Evolutionary conservation across 2,888 invertebrate genomes (phyloP), one percentile per base, ranked within the genome.

Genomic region (Ormyrus thymus): DNA sequence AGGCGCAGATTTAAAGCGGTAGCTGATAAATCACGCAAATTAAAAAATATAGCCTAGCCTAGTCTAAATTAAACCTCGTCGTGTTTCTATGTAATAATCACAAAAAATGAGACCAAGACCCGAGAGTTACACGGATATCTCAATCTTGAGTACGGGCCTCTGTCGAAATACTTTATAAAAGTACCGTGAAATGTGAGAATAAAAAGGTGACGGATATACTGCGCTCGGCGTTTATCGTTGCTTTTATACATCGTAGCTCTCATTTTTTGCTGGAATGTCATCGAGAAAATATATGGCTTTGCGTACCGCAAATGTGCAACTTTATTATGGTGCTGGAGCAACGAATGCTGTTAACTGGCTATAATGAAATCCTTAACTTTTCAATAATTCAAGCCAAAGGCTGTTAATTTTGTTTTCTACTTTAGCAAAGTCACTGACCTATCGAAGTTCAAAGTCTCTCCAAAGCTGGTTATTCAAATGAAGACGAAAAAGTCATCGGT

Each of bases 51-150:
- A 86, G 81, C 83, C 87, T 89, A 88, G 68, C 83, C 85, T 88
- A 88, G 78, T 82, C 86, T 87, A 89, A 74, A 80, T 84, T 86
- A 84, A 83, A 81, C 83, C 85, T 87, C 86, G 82, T 80, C 72
- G 81, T 86, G 82, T 86, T 86, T 86, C 86, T 86, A 87, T 84
- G 84, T 86, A 87, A 85, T 89, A 90, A 90, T 89, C 89, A 90
- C 90, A 90, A 88, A 87, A 83, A 86, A 84, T 86, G 87, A 89
- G 89, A 90, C 89, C 87, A 86, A 86, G 86, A 86, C 88, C 88
- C 87, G 83, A 85, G 83, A 82, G 83, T 83, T 81, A 82, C 76
- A 82, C 81, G 79, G 81, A 79, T 81, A 81, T 85, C 84, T 82
- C 82, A 83, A 84, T 83, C 82, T 84, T 83, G 81, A 83, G 83